Evolutionary conservation across 2,113 vertebrate species (phyloP).

Genomic region (Ctenomys sociabilis): DNA sequence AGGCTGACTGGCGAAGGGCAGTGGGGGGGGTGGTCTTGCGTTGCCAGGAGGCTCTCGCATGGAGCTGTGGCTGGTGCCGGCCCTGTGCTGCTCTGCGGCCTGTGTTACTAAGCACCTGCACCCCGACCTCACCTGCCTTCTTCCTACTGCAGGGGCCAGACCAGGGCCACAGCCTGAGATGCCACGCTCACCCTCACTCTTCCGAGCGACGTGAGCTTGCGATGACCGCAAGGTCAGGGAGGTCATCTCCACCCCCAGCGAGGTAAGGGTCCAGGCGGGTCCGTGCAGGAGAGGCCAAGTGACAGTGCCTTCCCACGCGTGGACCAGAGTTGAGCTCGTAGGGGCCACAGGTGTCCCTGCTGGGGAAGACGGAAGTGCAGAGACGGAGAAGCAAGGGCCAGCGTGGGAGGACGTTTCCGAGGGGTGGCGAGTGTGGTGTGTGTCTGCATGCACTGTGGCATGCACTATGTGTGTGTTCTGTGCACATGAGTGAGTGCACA

Average conservation of each 20-base stretch:
- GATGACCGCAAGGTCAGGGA: not conserved
- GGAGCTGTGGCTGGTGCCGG: not conserved
- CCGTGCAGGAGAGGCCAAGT: not conserved
- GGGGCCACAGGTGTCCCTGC: not conserved
- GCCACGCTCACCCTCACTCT: not conserved
- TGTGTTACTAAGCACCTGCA: too few relatives aligned
- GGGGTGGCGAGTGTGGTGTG: too few relatives aligned
- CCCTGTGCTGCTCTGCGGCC: not conserved
- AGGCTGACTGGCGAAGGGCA: not conserved
- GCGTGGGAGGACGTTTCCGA: not conserved
- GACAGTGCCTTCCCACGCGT: not conserved
- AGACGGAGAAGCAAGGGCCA: not conserved
- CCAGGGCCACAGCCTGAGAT: accelerated
- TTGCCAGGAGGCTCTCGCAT: not conserved
- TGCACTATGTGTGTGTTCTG: not conserved
- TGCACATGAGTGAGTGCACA: too few relatives aligned
- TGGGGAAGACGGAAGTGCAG: not conserved
- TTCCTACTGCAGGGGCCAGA: not conserved
- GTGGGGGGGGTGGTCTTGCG: too few relatives aligned
- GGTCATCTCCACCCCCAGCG: not conserved
- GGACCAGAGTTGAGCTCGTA: not conserved
- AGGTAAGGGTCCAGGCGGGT: not conserved
- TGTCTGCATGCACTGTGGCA: too few relatives aligned
- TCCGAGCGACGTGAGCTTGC: not conserved
- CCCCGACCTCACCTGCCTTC: not conserved